Conservation (phyloP, 2,113 vertebrate species). For the Oncorhynchus clarkii region DNA sequence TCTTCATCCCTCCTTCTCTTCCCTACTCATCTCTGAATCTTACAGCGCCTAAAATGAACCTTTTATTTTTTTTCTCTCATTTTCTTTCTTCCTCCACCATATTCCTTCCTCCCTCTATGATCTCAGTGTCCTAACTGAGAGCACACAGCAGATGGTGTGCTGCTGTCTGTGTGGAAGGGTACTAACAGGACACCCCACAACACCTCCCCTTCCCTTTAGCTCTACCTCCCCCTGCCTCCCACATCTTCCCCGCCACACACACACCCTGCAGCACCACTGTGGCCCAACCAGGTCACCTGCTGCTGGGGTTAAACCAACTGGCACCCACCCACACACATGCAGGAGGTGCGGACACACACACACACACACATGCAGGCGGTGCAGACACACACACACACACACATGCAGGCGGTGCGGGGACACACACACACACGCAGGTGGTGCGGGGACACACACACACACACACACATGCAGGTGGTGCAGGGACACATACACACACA, state of each 20-base stretch:
- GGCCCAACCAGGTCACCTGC: conserved; percentile 66
- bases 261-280: conserved; percentile 53
- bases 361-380: no score
- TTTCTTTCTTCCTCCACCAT: not conserved
- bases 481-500: no score
- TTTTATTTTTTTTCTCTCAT: conserved; percentile 11
- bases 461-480: no score
- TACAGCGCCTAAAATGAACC: not conserved
- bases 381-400: no score
- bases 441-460: conserved; percentile 13
- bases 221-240: conserved; percentile 23
- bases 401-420: no score
- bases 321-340: conserved; percentile 31
- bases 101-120: conserved; percentile 18
- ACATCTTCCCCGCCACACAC: conserved; percentile 39
- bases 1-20: conserved; percentile 12
- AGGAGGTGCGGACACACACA: conserved; percentile 6
- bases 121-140: conserved; percentile 53
- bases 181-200: conserved; percentile 64
- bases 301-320: conserved; percentile 46
- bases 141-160: conserved; percentile 72
- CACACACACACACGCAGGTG: conserved; percentile 46
- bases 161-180: conserved; percentile 62
- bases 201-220: conserved; percentile 43
- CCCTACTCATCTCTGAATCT: conserved; percentile 15